Percentiles rank a stretch among this genome's conserved stretches.
Conservation (phyloP, 2,888 invertebrate genomes). For the Torymus aiolomorphi region DNA sequence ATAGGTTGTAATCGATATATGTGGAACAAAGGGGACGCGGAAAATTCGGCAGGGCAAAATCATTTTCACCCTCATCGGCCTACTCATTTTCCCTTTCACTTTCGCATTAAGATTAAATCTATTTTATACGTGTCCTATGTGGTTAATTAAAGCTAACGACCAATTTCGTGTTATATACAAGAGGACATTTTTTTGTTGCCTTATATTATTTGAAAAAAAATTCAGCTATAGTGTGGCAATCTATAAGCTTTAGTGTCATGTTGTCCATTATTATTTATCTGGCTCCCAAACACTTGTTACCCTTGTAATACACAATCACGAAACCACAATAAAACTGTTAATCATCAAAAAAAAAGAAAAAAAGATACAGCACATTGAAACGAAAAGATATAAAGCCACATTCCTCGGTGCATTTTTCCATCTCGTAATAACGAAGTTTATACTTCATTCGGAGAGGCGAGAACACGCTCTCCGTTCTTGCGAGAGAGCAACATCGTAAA, state of each 20-base stretch:
- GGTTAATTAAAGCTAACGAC: slow-evolving; percentile 28
- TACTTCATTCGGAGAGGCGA: not conserved
- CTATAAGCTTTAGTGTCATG: no score
- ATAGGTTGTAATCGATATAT: slow-evolving; percentile 41
- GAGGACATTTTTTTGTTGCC: no score
- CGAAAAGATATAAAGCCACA: no score
- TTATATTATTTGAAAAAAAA: no score
- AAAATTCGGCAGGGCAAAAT: slow-evolving; percentile 10
- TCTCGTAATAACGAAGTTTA: not conserved
- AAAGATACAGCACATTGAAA: no score
- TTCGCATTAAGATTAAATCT: slow-evolving; percentile 25
- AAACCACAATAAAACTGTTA: no score
- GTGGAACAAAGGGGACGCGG: not conserved
- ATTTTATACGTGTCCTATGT: slow-evolving; percentile 17
- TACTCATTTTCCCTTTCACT: slow-evolving; percentile 11
- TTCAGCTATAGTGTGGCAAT: no score
- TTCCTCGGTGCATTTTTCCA: no score
- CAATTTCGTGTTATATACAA: not conserved
- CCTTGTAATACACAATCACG: no score
- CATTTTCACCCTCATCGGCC: slow-evolving; percentile 19
- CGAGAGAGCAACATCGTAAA: not conserved
- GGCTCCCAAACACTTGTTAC: no score
- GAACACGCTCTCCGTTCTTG: not conserved
- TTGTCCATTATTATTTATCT: no score
- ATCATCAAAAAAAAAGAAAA: no score